A percentile compares a stretch with the other conserved stretches of the same genome.
Conservation (phyloP, 2,113 vertebrate species). For the Dicaeum eximium region DNA sequence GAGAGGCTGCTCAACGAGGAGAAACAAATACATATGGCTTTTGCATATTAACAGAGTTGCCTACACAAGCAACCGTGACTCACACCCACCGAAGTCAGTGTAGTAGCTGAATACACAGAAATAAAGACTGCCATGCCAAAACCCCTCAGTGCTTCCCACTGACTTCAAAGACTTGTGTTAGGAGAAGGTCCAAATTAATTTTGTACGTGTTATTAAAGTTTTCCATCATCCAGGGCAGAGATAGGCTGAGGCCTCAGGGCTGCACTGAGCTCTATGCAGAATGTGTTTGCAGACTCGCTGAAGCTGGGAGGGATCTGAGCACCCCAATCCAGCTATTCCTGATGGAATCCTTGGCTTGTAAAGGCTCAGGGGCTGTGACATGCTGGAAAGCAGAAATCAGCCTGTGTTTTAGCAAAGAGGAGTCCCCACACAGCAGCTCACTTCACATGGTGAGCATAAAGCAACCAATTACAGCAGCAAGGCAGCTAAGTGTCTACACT, state of each 20-base stretch:
- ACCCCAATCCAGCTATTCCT: fast-evolving
- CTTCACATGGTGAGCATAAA: not conserved
- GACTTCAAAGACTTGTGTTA: constrained; percentile 32
- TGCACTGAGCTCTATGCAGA: not conserved
- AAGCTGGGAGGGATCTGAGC: not conserved
- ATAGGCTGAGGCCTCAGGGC: not conserved
- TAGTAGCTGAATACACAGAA: not conserved
- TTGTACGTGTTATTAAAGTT: constrained; percentile 18
- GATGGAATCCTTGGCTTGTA: not conserved
- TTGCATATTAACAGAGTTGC: not conserved
- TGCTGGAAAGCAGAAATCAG: not conserved
- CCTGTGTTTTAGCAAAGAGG: not conserved
- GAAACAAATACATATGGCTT: not conserved
- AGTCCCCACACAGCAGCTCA: not conserved
- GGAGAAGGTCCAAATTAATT: constrained; percentile 47
- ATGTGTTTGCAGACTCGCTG: not conserved
- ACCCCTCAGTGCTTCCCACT: not conserved
- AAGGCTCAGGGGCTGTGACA: not conserved
- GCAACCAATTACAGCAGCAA: not conserved
- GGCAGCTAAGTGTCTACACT: not conserved
- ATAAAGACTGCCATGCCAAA: not conserved
- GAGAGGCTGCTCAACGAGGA: not conserved
- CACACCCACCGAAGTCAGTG: not conserved
- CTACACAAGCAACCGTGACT: not conserved
- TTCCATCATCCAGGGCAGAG: constrained; percentile 36